These are phyloP conservation scores for Microhierax caerulescens DNA, from an alignment of 2,797 vertebrate species.

Conservation along the genomic window DNA sequence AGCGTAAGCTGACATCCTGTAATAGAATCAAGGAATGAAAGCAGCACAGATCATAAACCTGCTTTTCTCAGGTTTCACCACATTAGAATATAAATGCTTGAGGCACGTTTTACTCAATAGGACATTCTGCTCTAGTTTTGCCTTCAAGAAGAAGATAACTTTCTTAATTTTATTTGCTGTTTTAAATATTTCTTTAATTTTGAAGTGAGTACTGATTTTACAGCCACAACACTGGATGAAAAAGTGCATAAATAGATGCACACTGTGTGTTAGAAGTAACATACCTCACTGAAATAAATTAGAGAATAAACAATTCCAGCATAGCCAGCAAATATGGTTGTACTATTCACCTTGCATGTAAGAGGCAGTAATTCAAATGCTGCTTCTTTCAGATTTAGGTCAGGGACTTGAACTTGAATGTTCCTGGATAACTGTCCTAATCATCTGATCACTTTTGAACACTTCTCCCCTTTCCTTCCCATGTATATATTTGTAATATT, in stretches of 20 bases:
- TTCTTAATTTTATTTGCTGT: neutral
- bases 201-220: neutral
- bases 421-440: neutral
- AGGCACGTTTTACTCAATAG: neutral
- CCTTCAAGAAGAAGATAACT: neutral
- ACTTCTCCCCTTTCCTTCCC: neutral
- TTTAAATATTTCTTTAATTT: neutral
- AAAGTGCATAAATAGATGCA: neutral
- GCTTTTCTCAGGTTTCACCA: neutral
- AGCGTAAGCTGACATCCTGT: constrained; percentile 67
- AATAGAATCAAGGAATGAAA: constrained; percentile 45
- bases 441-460: neutral
- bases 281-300: neutral
- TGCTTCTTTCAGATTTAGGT: neutral
- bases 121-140: neutral
- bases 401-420: neutral
- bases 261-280: neutral
- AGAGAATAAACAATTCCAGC: neutral
- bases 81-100: neutral
- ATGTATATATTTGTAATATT: neutral
- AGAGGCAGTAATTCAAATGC: neutral
- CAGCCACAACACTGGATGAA: neutral
- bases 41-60: constrained; percentile 27
- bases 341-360: neutral
- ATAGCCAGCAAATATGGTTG: neutral